A percentile compares a stretch with the other conserved stretches of the same genome.
These are phyloP conservation scores for Rhynchotus rufescens DNA, from an alignment of 2,797 vertebrate genomes.

Conservation along the genomic window DNA sequence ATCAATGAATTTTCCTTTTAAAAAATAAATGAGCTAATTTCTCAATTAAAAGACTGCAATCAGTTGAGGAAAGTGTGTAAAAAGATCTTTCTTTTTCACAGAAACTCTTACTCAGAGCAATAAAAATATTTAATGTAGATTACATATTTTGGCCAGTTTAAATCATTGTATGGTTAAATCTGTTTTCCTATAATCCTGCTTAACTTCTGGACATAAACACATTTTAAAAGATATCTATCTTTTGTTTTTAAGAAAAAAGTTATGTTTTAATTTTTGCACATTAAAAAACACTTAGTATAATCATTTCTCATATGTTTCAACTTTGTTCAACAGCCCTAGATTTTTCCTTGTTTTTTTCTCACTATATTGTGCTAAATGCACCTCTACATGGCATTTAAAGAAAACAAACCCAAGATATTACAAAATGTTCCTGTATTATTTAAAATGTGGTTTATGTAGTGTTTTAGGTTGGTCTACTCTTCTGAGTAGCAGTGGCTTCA, in stretches of 20 bases:
- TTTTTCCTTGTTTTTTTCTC: neutral
- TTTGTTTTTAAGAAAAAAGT: neutral
- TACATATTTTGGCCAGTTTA: neutral
- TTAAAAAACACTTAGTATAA: fast-evolving
- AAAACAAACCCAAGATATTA: neutral
- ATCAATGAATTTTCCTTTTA: neutral
- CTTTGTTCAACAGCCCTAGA: neutral
- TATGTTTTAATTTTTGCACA: neutral
- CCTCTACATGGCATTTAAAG: neutral
- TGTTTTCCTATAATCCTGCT: neutral
- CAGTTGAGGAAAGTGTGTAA: too few relatives aligned
- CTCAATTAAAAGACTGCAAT: neutral
- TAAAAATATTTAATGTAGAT: neutral
- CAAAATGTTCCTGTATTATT: neutral
- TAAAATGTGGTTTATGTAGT: neutral
- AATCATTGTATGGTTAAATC: neutral
- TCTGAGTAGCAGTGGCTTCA: neutral
- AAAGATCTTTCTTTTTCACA: neutral
- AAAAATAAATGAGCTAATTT: neutral
- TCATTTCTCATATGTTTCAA: neutral
- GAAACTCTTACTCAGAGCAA: neutral
- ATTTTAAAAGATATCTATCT: neutral
- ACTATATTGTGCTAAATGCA: neutral
- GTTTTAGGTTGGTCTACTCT: neutral
- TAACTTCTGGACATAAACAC: neutral